Conservation (phyloP, 2,888 invertebrate species). For the Rapana venosa region DNA sequence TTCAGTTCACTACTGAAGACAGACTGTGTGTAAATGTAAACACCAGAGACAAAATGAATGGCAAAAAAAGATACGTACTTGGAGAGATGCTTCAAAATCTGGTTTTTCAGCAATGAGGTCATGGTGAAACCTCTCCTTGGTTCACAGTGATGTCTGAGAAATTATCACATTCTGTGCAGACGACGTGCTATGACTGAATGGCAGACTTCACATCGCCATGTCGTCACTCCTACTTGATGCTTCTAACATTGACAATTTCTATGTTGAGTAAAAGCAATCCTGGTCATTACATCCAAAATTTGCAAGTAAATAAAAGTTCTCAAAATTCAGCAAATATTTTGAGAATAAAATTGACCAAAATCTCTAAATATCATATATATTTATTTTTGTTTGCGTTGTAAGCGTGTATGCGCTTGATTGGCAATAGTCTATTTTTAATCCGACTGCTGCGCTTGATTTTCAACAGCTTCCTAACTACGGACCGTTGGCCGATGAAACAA, state of each 20-base stretch:
- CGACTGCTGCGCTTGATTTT: too few species aligned
- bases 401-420: too few species aligned
- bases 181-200: constrained; percentile 33
- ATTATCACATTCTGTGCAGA: constrained; percentile 41
- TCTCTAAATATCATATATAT: too few species aligned
- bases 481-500: too few species aligned
- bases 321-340: too few species aligned
- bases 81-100: constrained; percentile 70
- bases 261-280: too few species aligned
- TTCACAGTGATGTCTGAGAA: neutral
- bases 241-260: constrained; percentile 6
- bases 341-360: too few species aligned
- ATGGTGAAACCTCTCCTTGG: constrained; percentile 51
- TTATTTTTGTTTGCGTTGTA: too few species aligned
- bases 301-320: too few species aligned
- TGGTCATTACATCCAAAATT: too few species aligned
- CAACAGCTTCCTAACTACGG: too few species aligned
- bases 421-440: too few species aligned
- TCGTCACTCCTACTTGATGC: constrained; percentile 43
- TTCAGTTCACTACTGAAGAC: neutral
- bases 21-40: neutral
- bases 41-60: neutral
- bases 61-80: constrained; percentile 60
- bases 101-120: constrained; percentile 70
- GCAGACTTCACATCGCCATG: constrained; percentile 44